Evolutionary conservation across 2,888 invertebrate genomes (phyloP).

Genomic region (Laothoe populi): DNA sequence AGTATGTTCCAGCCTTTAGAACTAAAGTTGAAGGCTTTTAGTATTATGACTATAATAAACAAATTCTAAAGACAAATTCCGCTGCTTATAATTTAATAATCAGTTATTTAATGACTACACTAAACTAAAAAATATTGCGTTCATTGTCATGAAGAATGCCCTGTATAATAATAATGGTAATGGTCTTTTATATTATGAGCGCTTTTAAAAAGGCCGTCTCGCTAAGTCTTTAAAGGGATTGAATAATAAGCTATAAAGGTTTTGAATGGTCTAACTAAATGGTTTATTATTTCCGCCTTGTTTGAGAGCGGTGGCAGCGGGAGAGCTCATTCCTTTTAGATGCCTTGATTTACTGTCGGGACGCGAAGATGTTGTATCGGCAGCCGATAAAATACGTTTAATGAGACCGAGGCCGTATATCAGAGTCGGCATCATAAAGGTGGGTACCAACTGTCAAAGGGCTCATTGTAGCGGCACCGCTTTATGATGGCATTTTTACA

Average conservation of each 20-base stretch:
- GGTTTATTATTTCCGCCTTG: constrained; percentile 71
- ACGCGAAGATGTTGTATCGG: constrained; percentile 70
- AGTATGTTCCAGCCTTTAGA: constrained; percentile 6
- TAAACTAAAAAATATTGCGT: constrained; percentile 68
- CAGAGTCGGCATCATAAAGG: constrained; percentile 82
- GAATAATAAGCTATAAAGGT: constrained; percentile 80
- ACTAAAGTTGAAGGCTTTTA: neutral
- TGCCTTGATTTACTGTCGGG: constrained; percentile 72
- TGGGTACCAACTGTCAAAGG: constrained; percentile 81
- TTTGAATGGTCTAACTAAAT: constrained; percentile 77
- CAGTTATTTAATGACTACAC: constrained; percentile 63
- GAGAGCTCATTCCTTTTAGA: constrained; percentile 56
- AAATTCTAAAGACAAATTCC: constrained; percentile 52
- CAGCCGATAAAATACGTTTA: constrained; percentile 81
- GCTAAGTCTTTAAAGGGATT: constrained; percentile 77
- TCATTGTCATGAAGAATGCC: constrained; percentile 78
- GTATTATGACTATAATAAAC: constrained; percentile 10
- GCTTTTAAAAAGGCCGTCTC: constrained; percentile 73
- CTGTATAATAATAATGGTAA: too few relatives aligned
- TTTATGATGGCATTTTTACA: constrained; percentile 84
- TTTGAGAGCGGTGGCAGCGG: constrained; percentile 62
- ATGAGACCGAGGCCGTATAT: constrained; percentile 76
- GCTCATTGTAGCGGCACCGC: constrained; percentile 78
- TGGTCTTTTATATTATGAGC: constrained; percentile 74
- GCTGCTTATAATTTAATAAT: constrained; percentile 70